A percentile compares a stretch with the other conserved stretches of the same genome.
phyloP scores from a whole-genome alignment of 2,888 invertebrate species.

The Portevinia maculata region DNA sequence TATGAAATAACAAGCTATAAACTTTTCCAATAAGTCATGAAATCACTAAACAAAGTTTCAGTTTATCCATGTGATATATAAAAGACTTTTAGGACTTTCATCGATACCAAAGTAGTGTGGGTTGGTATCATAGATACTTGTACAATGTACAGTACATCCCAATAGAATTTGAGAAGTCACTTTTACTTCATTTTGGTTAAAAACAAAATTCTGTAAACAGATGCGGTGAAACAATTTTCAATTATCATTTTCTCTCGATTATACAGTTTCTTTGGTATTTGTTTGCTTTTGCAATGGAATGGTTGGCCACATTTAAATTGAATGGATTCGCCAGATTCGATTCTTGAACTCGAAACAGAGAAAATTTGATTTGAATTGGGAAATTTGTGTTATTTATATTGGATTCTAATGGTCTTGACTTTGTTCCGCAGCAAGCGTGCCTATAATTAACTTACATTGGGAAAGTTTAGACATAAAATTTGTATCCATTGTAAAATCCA shows the following conservation, averaged over 20 bases:
- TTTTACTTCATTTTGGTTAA: conserved; percentile 50
- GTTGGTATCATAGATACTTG: neutral
- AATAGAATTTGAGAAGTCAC: neutral
- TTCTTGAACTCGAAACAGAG: conserved; percentile 33
- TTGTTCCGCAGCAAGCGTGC: conserved; percentile 41
- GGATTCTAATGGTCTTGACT: conserved; percentile 27
- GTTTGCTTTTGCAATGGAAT: neutral
- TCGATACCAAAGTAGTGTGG: neutral
- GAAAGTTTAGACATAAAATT: conserved; percentile 47
- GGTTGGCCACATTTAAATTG: conserved; percentile 31
- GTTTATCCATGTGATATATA: conserved; percentile 31
- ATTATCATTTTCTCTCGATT: conserved; percentile 49
- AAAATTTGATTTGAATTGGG: neutral
- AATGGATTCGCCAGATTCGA: conserved; percentile 40
- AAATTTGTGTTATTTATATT: conserved; percentile 2
- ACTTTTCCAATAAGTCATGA: conserved; percentile 69
- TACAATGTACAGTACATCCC: no score
- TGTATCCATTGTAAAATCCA: conserved; percentile 50
- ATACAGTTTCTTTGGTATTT: conserved; percentile 13
- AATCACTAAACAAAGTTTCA: conserved; percentile 53
- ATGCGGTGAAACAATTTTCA: conserved; percentile 44
- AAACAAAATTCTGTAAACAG: conserved; percentile 45
- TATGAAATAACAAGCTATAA: conserved; percentile 58
- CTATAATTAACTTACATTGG: conserved; percentile 49
- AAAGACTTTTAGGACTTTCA: conserved; percentile 9